phyloP scores from a whole-genome alignment of 2,797 vertebrate species.

The Pseudotriccus pelzelni region DNA sequence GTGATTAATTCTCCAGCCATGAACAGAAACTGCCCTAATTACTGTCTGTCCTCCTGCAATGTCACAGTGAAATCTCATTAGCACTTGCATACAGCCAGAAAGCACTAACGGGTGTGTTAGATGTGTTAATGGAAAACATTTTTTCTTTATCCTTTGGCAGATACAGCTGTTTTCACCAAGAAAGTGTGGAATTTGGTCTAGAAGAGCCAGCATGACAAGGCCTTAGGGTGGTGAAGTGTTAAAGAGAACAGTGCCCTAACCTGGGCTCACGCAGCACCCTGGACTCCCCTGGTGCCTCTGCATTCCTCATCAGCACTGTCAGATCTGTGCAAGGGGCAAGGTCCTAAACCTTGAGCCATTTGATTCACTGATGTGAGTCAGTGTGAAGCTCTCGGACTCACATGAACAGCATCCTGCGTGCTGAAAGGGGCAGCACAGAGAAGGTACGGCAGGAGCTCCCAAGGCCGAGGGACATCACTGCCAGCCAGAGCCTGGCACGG shows the following conservation, averaged over 20 bases:
- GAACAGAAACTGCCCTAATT: background rate
- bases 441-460: background rate
- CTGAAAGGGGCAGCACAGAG: background rate
- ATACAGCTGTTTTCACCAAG: background rate
- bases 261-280: background rate
- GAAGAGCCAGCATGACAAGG: background rate
- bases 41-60: background rate
- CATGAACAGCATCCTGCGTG: rapidly evolving
- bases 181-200: background rate
- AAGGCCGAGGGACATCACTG: background rate
- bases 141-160: background rate
- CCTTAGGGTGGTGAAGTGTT: background rate
- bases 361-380: rapidly evolving
- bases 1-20: background rate
- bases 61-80: slow-evolving; percentile 38
- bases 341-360: rapidly evolving
- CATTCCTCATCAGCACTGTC: rapidly evolving
- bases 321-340: background rate
- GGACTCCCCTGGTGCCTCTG: rapidly evolving
- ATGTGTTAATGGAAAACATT: slow-evolving; percentile 52
- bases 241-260: background rate
- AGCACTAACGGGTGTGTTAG: background rate
- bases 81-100: background rate
- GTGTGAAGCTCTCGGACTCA: rapidly evolving
- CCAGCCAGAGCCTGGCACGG: background rate